Evolutionary conservation across 2,797 vertebrate genomes (phyloP).

Genomic region (Aeoliscus strigatus): DNA sequence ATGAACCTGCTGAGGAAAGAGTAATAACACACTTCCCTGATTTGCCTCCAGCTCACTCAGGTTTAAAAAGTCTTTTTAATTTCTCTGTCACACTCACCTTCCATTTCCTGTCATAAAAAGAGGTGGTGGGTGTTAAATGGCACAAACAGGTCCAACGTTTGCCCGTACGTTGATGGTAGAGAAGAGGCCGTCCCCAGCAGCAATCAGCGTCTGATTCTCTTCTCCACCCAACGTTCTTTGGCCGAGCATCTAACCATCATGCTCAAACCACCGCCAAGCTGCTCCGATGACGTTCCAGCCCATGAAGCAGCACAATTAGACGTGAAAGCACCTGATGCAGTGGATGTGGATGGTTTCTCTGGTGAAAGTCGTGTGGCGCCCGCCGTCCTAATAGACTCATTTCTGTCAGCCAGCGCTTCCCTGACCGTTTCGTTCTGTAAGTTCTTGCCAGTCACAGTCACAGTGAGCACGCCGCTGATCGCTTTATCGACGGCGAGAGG

Average conservation of each 20-base stretch:
- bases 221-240: conserved; percentile 9
- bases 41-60: no score
- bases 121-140: no score
- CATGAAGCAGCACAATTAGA: conserved; percentile 24
- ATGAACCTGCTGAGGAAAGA: no score
- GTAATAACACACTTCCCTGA: no score
- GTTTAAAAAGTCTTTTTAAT: no score
- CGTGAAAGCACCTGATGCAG: conserved; percentile 31
- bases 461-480: no score
- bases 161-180: no score
- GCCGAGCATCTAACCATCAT: conserved; percentile 25
- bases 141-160: no score
- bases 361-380: conserved; percentile 5
- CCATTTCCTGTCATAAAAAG: no score
- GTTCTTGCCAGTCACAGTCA: conserved; percentile 16
- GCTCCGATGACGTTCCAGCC: conserved; percentile 36
- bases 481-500: not conserved
- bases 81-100: no score
- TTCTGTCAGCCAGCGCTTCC: conserved; percentile 28
- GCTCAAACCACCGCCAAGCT: conserved; percentile 43
- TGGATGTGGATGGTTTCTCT: conserved; percentile 28
- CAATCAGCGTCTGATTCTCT: conserved; percentile 1
- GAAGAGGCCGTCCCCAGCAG: no score
- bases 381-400: conserved; percentile 6
- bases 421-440: conserved; percentile 3